Percentiles rank a stretch among this genome's conserved stretches.
phyloP scores from a whole-genome alignment of 2,888 invertebrate species.

The Melipona bicolor region DNA sequence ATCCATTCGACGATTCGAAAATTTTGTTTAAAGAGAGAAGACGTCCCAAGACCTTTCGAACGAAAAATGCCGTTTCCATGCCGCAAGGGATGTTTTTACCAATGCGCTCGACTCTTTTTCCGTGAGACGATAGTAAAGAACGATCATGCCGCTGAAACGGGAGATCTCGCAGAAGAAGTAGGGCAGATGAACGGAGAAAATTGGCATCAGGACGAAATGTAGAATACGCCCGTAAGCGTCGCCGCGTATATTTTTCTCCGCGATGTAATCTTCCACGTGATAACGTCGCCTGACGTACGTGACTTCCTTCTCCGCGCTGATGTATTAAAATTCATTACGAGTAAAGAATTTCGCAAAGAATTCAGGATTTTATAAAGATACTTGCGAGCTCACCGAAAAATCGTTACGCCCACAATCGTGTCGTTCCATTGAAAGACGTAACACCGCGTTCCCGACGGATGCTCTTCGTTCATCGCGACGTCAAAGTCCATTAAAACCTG shows the following conservation, averaged over 20 bases:
- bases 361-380: background rate
- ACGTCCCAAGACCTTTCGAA: background rate
- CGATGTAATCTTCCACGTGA: constrained; percentile 81
- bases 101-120: constrained; percentile 57
- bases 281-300: constrained; percentile 72
- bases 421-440: constrained; percentile 83
- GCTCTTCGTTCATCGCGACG: constrained; percentile 60
- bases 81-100: constrained; percentile 53
- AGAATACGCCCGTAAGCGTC: constrained; percentile 83
- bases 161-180: constrained; percentile 88
- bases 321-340: background rate
- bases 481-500: constrained; percentile 70
- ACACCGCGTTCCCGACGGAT: constrained; percentile 79
- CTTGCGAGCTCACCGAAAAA: constrained; percentile 83
- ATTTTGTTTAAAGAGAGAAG: background rate
- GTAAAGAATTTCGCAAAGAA: no score
- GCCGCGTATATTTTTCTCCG: constrained; percentile 73
- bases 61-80: no score
- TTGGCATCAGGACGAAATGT: constrained; percentile 86
- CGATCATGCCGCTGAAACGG: constrained; percentile 85
- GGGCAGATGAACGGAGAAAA: constrained; percentile 86
- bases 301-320: constrained; percentile 40
- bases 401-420: constrained; percentile 84
- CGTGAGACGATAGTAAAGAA: constrained; percentile 86
- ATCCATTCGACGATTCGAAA: background rate